These are phyloP conservation scores for Hydrochoerus hydrochaeris DNA, from an alignment of 2,113 vertebrate species.

Conservation along the genomic window DNA sequence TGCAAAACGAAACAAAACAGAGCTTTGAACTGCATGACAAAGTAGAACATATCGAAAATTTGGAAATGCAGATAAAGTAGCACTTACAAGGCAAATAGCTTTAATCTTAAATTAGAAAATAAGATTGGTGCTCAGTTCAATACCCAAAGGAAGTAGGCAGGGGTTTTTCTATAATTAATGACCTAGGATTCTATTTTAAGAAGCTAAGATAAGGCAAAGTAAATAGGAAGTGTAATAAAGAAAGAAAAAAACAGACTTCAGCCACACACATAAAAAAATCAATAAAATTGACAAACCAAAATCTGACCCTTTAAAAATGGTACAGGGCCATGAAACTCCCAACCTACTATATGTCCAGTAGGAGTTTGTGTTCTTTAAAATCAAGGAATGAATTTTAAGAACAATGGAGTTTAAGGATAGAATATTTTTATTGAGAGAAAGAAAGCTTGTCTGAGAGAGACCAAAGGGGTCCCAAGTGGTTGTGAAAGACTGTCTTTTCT, in stretches of 20 bases:
- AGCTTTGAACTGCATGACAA: neutral
- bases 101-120: neutral
- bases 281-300: neutral
- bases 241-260: neutral
- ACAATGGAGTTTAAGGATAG: too few relatives aligned
- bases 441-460: too few relatives aligned
- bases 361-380: too few relatives aligned
- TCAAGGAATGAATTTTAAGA: too few relatives aligned
- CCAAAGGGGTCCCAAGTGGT: too few relatives aligned
- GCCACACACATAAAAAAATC: neutral
- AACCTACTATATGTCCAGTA: too few relatives aligned
- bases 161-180: neutral
- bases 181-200: neutral
- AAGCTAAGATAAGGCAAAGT: neutral
- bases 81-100: neutral
- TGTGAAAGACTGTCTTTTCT: too few relatives aligned
- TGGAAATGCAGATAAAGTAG: neutral
- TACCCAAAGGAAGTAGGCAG: neutral
- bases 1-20: neutral
- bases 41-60: neutral
- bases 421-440: too few relatives aligned
- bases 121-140: neutral
- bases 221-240: neutral
- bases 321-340: too few relatives aligned
- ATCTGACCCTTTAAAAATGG: neutral